These are phyloP conservation scores for Addax nasomaculatus DNA, from an alignment of 2,113 vertebrate species.

Conservation along the genomic window DNA sequence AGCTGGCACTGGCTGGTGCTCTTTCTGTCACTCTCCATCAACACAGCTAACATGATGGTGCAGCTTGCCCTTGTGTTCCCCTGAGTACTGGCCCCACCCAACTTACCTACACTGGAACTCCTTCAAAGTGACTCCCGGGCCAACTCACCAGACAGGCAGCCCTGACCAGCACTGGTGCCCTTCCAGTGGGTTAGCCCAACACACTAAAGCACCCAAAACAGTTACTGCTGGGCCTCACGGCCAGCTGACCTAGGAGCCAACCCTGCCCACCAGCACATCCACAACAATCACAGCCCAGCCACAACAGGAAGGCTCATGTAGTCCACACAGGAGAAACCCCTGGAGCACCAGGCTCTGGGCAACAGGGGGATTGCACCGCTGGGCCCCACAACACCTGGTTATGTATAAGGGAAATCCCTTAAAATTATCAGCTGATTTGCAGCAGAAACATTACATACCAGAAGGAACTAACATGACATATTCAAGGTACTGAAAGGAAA, in stretches of 20 bases:
- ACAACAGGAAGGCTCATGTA: background rate
- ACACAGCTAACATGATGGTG: background rate
- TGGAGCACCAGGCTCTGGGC: background rate
- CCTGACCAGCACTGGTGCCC: background rate
- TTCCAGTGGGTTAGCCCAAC: background rate
- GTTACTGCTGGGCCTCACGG: background rate
- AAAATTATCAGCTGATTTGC: background rate
- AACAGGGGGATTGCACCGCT: background rate
- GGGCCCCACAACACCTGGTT: background rate
- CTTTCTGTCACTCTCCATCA: background rate
- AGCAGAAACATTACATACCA: background rate
- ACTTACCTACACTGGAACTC: background rate
- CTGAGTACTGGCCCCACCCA: background rate
- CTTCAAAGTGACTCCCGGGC: background rate
- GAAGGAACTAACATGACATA: background rate
- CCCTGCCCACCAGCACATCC: background rate
- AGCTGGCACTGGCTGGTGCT: background rate
- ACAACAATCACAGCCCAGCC: background rate
- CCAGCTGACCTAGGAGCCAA: background rate
- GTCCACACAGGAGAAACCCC: background rate
- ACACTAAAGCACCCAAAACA: background rate
- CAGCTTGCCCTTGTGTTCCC: background rate
- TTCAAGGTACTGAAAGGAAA: background rate
- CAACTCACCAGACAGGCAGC: background rate
- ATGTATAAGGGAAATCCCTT: background rate